These are phyloP conservation scores for Zaprionus vittiger DNA, from an alignment of 1,140 invertebrate species.

Conservation along the genomic window DNA sequence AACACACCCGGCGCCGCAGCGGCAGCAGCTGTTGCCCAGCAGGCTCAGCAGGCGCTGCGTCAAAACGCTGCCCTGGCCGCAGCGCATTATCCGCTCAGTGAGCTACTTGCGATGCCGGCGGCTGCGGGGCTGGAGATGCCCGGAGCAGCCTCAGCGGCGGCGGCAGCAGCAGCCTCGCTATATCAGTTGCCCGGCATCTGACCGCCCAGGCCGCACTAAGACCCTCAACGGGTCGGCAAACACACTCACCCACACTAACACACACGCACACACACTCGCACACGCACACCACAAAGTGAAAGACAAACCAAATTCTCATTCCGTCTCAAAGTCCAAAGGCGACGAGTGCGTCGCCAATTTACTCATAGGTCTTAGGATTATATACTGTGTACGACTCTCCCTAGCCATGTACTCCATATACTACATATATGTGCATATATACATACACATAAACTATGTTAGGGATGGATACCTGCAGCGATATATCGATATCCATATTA, in stretches of 20 bases:
- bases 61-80: constrained; percentile 85
- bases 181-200: constrained; percentile 89
- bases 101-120: constrained; percentile 88
- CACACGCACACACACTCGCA: constrained; percentile 34
- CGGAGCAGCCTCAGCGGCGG: constrained; percentile 63
- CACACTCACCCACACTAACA: constrained; percentile 17
- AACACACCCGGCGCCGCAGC: constrained; percentile 64
- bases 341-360: constrained; percentile 54
- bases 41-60: constrained; percentile 56
- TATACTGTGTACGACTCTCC: constrained; percentile 54
- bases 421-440: constrained; percentile 33
- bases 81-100: constrained; percentile 88
- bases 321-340: constrained; percentile 76
- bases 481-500: neutral
- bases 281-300: constrained; percentile 30
- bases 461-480: neutral
- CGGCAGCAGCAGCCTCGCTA: constrained; percentile 84
- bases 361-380: constrained; percentile 70
- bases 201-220: constrained; percentile 87
- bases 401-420: constrained; percentile 45
- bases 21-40: constrained; percentile 63
- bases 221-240: constrained; percentile 25
- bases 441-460: constrained; percentile 17
- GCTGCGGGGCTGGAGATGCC: constrained; percentile 86
- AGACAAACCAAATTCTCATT: constrained; percentile 57